Evolutionary conservation across 2,888 invertebrate species (phyloP), one percentile per base, ranked within the genome.

Genomic region (Brachycybe producta): DNA sequence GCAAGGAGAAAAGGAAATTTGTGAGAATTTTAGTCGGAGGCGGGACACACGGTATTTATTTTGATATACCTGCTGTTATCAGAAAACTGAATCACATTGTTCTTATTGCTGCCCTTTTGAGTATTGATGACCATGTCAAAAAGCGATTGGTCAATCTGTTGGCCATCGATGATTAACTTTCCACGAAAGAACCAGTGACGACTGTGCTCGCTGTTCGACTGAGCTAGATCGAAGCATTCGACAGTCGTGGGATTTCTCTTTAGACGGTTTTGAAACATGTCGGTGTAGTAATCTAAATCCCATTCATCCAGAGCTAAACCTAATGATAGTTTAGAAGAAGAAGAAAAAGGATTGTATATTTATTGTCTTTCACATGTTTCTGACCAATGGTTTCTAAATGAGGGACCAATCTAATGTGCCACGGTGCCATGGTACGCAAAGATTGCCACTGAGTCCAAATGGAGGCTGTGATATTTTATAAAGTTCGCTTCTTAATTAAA

Each of bases 171-270:
- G 43, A 86, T 67, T 71, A 92, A 79, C 62, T 79, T 78, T 0
- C 94, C 94, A 73, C 87, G 87, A 69, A 97, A 97, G 71, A 97
- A 97, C 97, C 97, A 97, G 73, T 98, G 97, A 4, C 97, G 76
- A 54, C 92, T 92, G 68, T 98, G 97, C 66, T 98, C 97, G 67
- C 94, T 92, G 66, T 95, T 95, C 27, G 91, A 91, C 68, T 98
- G 97, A 2, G 97, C 97, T 58, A 97, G 76, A 72, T 97, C 97
- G 70, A 97, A 95, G 61, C 94, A 81, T 66, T 98, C 97, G 0
- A 97, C 94, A 64, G 87, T 92, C 0, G 95, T 95, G 19, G 97
- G 97, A 70, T 97, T 87, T 49, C 94, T 75, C 60, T 83, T 36
- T 21, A 92, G 68, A 58, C 83, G 79, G 55, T 83, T 76, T 53